These are phyloP conservation scores for Chascanopsetta lugubris DNA, from an alignment of 2,113 vertebrate species.

Conservation along the genomic window DNA sequence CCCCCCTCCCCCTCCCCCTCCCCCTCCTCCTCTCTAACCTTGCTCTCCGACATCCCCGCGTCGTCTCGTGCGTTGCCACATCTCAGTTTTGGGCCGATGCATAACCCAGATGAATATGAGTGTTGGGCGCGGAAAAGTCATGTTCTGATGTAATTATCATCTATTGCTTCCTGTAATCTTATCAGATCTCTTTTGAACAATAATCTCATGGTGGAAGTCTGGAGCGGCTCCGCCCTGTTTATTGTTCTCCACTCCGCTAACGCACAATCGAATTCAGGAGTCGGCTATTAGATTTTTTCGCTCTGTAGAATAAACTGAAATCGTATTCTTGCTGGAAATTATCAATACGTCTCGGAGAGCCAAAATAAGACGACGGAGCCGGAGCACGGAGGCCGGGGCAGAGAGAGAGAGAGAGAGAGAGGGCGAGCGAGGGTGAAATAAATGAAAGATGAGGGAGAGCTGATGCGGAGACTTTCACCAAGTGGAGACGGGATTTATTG, in stretches of 20 bases:
- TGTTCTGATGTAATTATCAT: conserved; percentile 95
- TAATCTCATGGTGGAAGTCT: conserved; percentile 91
- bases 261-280: conserved; percentile 94
- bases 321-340: conserved; percentile 98
- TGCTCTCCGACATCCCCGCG: too few relatives aligned
- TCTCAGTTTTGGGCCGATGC: conserved; percentile 71
- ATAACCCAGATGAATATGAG: conserved; percentile 82
- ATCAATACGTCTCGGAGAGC: conserved; percentile 97
- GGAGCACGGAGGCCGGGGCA: conserved; percentile 85
- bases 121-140: conserved; percentile 81
- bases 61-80: conserved; percentile 70
- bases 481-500: conserved; percentile 69
- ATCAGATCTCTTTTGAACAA: conserved; percentile 93
- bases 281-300: conserved; percentile 93
- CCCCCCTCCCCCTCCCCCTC: conserved; percentile 8
- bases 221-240: conserved; percentile 89
- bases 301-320: conserved; percentile 97
- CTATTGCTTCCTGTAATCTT: conserved; percentile 95
- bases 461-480: conserved; percentile 65
- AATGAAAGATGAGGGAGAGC: conserved; percentile 68
- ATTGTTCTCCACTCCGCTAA: conserved; percentile 97
- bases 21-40: not conserved
- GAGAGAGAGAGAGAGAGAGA: conserved; percentile 45
- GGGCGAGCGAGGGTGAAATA: conserved; percentile 40
- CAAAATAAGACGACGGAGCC: conserved; percentile 95